Evolutionary conservation across 2,113 vertebrate species (phyloP), one percentile per base, ranked within the genome.

Genomic region (Aptenodytes patagonicus): DNA sequence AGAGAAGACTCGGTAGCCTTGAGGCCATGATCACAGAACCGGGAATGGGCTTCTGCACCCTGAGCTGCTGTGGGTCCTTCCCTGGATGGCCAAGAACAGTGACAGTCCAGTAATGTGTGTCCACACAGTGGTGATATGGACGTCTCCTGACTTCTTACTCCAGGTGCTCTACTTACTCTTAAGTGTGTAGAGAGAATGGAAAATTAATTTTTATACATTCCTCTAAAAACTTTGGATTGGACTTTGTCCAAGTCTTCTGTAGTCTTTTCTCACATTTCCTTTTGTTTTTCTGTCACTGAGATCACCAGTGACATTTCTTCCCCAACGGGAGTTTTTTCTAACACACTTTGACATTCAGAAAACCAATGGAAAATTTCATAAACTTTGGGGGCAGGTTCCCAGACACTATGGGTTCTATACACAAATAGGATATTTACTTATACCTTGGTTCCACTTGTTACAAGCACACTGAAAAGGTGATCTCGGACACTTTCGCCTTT

Each of bases 321-420:
- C 52, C 38, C 78, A 71, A 24, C 0, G 2, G 62, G 32, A 91
- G 36, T 32, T 77, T 94, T 93, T 84, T 76, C 65, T 90, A 28
- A 60, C 36, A 44, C 20, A 13, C 71, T 80, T 64, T 71, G 84
- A 77, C 78, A 60, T 93, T 94, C 90, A 85, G 75, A 93, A 90
- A 92, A 83, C 49, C 54, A 70, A 42, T 93, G 54, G 90, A 88
- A 97, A 86, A 86, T 81, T 88, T 86, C 49, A 52, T 75, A 32
- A 88, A 91, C 42, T 90, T 91, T 52, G 24, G 68, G 55, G 78
- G 68, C 58, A 90, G 46, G 40, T 87, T 93, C 95, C 79, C 46
- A 73, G 58, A 21, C 0, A 6, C 32, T 47, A 2, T 83, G 57
- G 49, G 60, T 80, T 94, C 83, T 85, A 28, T 70, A 54, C 75